Percentiles rank a stretch among this genome's conserved stretches.
Evolutionary conservation across 2,888 invertebrate genomes (phyloP).

Genomic region (Rugalucina vietnamica): DNA sequence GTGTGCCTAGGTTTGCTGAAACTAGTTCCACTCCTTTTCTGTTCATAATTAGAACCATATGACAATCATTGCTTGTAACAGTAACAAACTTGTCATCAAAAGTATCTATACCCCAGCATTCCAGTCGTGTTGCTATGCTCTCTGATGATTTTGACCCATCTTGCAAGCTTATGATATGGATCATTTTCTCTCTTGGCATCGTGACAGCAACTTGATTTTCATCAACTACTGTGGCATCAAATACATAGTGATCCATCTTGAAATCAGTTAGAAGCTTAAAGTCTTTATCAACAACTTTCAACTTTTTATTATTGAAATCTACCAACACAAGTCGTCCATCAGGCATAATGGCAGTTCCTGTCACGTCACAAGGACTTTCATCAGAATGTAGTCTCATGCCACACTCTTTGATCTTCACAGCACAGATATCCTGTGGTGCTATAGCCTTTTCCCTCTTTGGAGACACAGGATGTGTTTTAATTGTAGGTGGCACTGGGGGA

Average conservation of each 20-base stretch:
- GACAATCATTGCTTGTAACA: slow-evolving; percentile 61
- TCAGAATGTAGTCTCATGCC: slow-evolving; percentile 59
- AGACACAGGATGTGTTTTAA: slow-evolving; percentile 52
- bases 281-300: slow-evolving; percentile 56
- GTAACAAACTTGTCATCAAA: slow-evolving; percentile 57
- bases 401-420: slow-evolving; percentile 56
- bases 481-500: slow-evolving; percentile 57
- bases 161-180: slow-evolving; percentile 58
- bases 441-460: slow-evolving; percentile 37
- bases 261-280: slow-evolving; percentile 57
- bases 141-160: slow-evolving; percentile 57
- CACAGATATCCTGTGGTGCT: slow-evolving; percentile 35
- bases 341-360: slow-evolving; percentile 54
- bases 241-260: slow-evolving; percentile 56
- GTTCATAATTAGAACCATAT: slow-evolving; percentile 59
- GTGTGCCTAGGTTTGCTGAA: slow-evolving; percentile 56
- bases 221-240: slow-evolving; percentile 39
- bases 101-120: slow-evolving; percentile 58
- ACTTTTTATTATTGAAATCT: slow-evolving; percentile 63
- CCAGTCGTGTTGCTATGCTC: slow-evolving; percentile 55
- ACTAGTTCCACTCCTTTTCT: slow-evolving; percentile 55
- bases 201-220: slow-evolving; percentile 53
- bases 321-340: slow-evolving; percentile 58
- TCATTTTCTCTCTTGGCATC: slow-evolving; percentile 58
- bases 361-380: slow-evolving; percentile 61